A percentile compares a stretch with the other conserved stretches of the same genome.
Evolutionary conservation across 1,140 invertebrate species (phyloP).

Genomic region (Brachionus sp.): DNA sequence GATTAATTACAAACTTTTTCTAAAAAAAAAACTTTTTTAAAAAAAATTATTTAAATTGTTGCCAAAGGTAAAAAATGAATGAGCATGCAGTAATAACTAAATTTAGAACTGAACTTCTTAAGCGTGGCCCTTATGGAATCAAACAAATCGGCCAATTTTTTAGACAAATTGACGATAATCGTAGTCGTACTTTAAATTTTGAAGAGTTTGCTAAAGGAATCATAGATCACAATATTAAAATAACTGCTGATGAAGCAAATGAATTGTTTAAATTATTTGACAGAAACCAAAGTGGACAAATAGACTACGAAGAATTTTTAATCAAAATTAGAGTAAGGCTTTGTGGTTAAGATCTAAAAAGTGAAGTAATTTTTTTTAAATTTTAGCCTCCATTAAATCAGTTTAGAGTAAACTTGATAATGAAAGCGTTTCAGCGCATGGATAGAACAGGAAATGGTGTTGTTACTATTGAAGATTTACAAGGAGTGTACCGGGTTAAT

Average conservation of each 20-base stretch:
- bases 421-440: slow-evolving; percentile 80
- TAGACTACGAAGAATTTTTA: slow-evolving; percentile 85
- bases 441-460: slow-evolving; percentile 76
- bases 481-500: slow-evolving; percentile 74
- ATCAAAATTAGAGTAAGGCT: not conserved
- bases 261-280: slow-evolving; percentile 75
- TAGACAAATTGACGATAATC: slow-evolving; percentile 85
- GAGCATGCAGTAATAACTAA: slow-evolving; percentile 66
- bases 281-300: slow-evolving; percentile 73
- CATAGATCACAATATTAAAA: slow-evolving; percentile 71
- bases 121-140: slow-evolving; percentile 80
- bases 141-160: slow-evolving; percentile 80
- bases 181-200: slow-evolving; percentile 73
- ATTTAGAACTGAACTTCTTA: slow-evolving; percentile 75
- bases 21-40: not conserved
- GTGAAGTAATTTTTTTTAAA: slow-evolving; percentile 58
- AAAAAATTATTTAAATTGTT: not conserved
- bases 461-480: slow-evolving; percentile 59
- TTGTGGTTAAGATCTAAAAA: not conserved
- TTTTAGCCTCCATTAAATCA: slow-evolving; percentile 80
- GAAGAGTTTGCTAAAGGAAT: slow-evolving; percentile 81
- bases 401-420: slow-evolving; percentile 69
- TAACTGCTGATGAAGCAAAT: slow-evolving; percentile 66
- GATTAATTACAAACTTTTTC: not conserved
- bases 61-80: slow-evolving; percentile 14